These are phyloP conservation scores for Menidia menidia DNA, from an alignment of 2,797 vertebrate species.

Conservation along the genomic window DNA sequence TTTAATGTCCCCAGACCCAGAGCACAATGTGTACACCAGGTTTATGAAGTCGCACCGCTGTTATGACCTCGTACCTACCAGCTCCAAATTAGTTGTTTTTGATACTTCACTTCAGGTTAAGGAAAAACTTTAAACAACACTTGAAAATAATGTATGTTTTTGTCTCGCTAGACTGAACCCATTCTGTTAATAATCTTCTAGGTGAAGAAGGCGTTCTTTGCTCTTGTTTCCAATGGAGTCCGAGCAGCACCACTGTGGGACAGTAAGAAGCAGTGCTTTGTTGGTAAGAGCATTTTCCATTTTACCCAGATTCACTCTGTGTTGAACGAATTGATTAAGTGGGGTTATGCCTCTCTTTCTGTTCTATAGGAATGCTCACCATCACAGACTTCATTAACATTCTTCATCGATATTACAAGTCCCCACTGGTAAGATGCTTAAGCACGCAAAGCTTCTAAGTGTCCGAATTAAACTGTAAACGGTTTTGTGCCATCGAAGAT, in stretches of 20 bases:
- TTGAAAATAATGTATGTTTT: neutral
- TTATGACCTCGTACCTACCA: conserved; percentile 97
- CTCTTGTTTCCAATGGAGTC: conserved; percentile 96
- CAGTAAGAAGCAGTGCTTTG: conserved; percentile 97
- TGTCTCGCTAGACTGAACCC: neutral
- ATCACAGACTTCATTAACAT: conserved; percentile 99
- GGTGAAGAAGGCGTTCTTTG: conserved; percentile 99
- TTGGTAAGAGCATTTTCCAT: conserved; percentile 84
- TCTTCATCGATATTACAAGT: conserved; percentile 98
- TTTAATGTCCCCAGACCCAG: conserved; percentile 79
- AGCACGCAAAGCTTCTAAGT: neutral
- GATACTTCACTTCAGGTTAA: conserved; percentile 95
- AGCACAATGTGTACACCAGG: conserved; percentile 89
- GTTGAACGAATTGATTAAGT: neutral
- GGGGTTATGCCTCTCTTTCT: neutral
- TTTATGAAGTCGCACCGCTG: conserved; percentile 98
- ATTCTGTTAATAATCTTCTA: conserved; percentile 52
- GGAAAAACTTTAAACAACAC: conserved; percentile 3
- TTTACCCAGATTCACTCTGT: neutral
- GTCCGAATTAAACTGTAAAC: neutral
- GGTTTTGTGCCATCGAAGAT: neutral
- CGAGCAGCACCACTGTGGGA: conserved; percentile 97
- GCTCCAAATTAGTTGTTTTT: conserved; percentile 97
- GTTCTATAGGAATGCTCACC: conserved; percentile 91
- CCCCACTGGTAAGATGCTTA: conserved; percentile 89